These are phyloP conservation scores for Seira sanloemensis DNA, from an alignment of 2,888 invertebrate genomes.

Conservation along the genomic window DNA sequence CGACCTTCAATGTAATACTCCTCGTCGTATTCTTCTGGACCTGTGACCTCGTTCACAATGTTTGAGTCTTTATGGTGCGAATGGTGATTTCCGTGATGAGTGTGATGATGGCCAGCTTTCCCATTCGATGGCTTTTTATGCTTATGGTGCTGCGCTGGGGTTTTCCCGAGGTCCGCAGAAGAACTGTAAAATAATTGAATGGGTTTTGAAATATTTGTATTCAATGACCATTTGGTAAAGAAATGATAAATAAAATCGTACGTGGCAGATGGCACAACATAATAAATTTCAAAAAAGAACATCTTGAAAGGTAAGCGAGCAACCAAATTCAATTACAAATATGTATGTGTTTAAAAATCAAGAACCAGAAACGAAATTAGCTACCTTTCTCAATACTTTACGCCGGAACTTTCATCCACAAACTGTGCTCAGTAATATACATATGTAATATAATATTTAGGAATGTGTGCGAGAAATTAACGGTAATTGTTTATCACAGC, in stretches of 20 bases:
- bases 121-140: constrained; percentile 53
- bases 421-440: not conserved
- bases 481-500: constrained; percentile 34
- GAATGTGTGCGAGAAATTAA: constrained; percentile 8
- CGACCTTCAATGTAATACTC: constrained; percentile 66
- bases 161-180: constrained; percentile 4
- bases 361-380: not conserved
- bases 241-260: not conserved
- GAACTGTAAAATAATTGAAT: constrained; percentile 1
- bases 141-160: constrained; percentile 31
- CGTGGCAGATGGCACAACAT: too few relatives aligned
- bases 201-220: too few relatives aligned
- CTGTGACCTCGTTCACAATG: constrained; percentile 41
- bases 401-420: not conserved
- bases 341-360: not conserved
- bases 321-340: not conserved
- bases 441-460: not conserved
- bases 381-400: not conserved
- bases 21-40: constrained; percentile 59
- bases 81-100: constrained; percentile 25
- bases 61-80: constrained; percentile 22
- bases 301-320: not conserved
- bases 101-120: constrained; percentile 45
- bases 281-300: not conserved
- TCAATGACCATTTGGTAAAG: too few relatives aligned